Evolutionary conservation across 2,888 invertebrate species (phyloP).

Genomic region (Cephalotes varians): DNA sequence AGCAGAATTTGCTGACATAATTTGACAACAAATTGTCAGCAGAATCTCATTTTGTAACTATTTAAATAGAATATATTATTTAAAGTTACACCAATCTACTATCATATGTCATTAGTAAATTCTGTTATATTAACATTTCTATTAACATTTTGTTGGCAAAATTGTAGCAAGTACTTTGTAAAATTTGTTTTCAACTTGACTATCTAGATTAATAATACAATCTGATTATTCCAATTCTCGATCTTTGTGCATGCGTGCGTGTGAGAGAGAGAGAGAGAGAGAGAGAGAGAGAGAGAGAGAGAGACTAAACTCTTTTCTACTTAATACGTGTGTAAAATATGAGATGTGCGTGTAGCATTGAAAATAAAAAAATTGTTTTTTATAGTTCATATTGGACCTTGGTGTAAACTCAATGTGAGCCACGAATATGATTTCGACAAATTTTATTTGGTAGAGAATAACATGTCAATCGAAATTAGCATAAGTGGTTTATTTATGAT

Average conservation of each 20-base stretch:
- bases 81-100: too few relatives aligned
- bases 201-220: too few relatives aligned
- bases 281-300: too few relatives aligned
- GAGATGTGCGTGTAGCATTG: background rate
- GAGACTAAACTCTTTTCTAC: background rate
- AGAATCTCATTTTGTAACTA: background rate
- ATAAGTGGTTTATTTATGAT: conserved; percentile 82
- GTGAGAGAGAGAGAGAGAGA: too few relatives aligned
- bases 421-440: conserved; percentile 79
- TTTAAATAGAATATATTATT: too few relatives aligned
- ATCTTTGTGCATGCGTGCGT: too few relatives aligned
- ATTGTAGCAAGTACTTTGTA: too few relatives aligned
- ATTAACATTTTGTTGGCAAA: too few relatives aligned
- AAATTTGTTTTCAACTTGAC: too few relatives aligned
- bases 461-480: conserved; percentile 83
- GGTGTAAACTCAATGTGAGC: conserved; percentile 77
- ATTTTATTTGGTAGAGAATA: conserved; percentile 83
- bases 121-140: too few relatives aligned
- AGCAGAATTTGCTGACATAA: background rate
- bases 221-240: too few relatives aligned
- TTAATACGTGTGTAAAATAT: background rate
- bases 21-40: background rate
- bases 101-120: too few relatives aligned
- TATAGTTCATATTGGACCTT: conserved; percentile 81
- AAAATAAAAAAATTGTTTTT: background rate